phyloP scores from a whole-genome alignment of 1,140 invertebrate genomes.

The Drosophila bipectinata region DNA sequence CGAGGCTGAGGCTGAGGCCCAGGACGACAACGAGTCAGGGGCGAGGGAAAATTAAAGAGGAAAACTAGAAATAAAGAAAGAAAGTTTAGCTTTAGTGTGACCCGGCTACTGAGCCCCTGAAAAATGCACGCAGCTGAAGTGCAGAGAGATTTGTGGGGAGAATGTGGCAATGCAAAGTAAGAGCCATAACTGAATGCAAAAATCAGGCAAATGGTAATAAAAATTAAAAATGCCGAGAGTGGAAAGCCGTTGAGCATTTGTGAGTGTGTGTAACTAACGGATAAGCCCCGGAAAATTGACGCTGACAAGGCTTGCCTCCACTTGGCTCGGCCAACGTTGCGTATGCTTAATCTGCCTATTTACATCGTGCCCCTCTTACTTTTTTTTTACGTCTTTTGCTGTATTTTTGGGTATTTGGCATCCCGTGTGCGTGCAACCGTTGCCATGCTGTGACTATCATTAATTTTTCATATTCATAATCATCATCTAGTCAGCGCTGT shows the following conservation, averaged over 20 bases:
- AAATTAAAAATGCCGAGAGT: slow-evolving; percentile 73
- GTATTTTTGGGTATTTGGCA: slow-evolving; percentile 3
- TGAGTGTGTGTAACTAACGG: slow-evolving; percentile 66
- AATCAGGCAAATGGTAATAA: slow-evolving; percentile 75
- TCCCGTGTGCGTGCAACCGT: slow-evolving; percentile 69
- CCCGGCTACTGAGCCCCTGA: slow-evolving; percentile 75
- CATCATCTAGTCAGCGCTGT: slow-evolving; percentile 72
- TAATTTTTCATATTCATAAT: slow-evolving; percentile 82
- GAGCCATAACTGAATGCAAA: slow-evolving; percentile 77
- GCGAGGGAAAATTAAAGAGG: slow-evolving; percentile 1
- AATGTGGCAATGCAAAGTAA: slow-evolving; percentile 70
- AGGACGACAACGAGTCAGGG: slow-evolving; percentile 34
- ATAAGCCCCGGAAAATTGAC: slow-evolving; percentile 73
- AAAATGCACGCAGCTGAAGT: slow-evolving; percentile 61
- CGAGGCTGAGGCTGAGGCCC: slow-evolving; percentile 24
- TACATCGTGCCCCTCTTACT: slow-evolving; percentile 51
- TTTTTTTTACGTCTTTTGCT: neutral
- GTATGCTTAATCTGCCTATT: slow-evolving; percentile 77
- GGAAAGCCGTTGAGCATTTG: slow-evolving; percentile 46
- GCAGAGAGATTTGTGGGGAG: slow-evolving; percentile 40
- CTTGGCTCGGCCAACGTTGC: slow-evolving; percentile 59
- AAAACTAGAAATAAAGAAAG: slow-evolving; percentile 48
- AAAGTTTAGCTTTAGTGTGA: slow-evolving; percentile 68
- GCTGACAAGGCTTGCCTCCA: slow-evolving; percentile 67
- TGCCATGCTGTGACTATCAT: slow-evolving; percentile 82